Evolutionary conservation across 1,140 invertebrate species (phyloP).

Genomic region (Lamellibrachia luymesi): DNA sequence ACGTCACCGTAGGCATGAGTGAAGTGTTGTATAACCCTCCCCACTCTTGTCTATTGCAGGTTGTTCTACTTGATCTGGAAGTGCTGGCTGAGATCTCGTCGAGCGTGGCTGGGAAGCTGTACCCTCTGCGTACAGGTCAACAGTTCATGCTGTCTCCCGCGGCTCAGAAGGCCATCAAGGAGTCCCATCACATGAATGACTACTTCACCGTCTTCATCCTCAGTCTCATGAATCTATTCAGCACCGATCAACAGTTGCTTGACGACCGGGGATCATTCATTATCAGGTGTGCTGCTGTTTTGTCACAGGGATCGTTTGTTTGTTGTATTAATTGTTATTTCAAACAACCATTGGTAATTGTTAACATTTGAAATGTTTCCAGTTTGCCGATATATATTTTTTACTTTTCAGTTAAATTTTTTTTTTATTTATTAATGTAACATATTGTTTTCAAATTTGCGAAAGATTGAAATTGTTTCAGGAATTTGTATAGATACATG

Average conservation of each 20-base stretch:
- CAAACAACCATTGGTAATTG: neutral
- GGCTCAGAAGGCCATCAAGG: slow-evolving; percentile 28
- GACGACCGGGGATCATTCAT: slow-evolving; percentile 93
- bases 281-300: slow-evolving; percentile 69
- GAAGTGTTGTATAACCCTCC: neutral
- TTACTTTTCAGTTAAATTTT: too few relatives aligned
- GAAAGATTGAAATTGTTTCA: too few relatives aligned
- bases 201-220: slow-evolving; percentile 89
- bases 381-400: too few relatives aligned
- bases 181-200: slow-evolving; percentile 39
- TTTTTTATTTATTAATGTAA: too few relatives aligned
- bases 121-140: neutral
- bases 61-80: slow-evolving; percentile 84
- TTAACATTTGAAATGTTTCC: too few relatives aligned
- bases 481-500: too few relatives aligned
- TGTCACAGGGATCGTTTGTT: slow-evolving; percentile 10
- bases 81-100: slow-evolving; percentile 85
- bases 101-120: slow-evolving; percentile 36
- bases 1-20: neutral
- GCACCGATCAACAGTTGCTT: slow-evolving; percentile 78
- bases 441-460: too few relatives aligned
- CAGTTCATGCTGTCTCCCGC: slow-evolving; percentile 9
- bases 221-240: slow-evolving; percentile 81
- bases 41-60: slow-evolving; percentile 50
- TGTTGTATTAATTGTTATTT: neutral